Evolutionary conservation across 2,113 vertebrate genomes (phyloP), one percentile per base, ranked within the genome.

Genomic region (Nycticebus coucang): DNA sequence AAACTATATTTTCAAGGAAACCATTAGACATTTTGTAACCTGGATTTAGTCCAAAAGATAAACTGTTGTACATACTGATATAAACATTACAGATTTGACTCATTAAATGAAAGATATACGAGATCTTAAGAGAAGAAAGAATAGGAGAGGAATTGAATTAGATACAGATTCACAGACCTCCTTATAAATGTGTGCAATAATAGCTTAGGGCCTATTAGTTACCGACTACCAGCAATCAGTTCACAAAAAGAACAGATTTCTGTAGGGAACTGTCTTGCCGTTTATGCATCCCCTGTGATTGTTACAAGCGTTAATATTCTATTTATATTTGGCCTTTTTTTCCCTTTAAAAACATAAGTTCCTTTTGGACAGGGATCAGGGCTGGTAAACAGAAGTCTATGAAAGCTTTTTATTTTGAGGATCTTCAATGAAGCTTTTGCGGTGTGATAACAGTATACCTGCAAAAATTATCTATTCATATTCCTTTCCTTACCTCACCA

Each of bases 341-440:
- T 22, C 45, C 59, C 77, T 62, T 60, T 59, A 81, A 93, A 88
- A 89, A 75, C 5, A 3, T 53, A 84, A 66, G 24, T 64, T 93
- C 30, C 53, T 91, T 91, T 96, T 33, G 88, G 72, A 75, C 15
- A 92, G 24, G 79, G 60, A 95, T n/a, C 28, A 64, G n/a, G 62
- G 35, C 22, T 55, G 68, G 72, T 64, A 62, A 60, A 41, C 1
- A 1, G 62, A 64, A 90, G 55, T 41, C 24, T 77, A 50, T 60
- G 45, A 82, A 72, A 30, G 33, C 28, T 66, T 92, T 83, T 35
- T 93, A 33, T 83, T 82, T 93, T 74, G 71, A 94, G 30, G 45
- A 74, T 15, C 62, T 84, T 91, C 75, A 79, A 0, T 53, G 35
- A 89, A 57, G 45, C 13, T 96, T 78, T 45, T 74, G 11, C 59